phyloP scores from a whole-genome alignment of 2,113 vertebrate species.

The Dryoscopus gambensis region DNA sequence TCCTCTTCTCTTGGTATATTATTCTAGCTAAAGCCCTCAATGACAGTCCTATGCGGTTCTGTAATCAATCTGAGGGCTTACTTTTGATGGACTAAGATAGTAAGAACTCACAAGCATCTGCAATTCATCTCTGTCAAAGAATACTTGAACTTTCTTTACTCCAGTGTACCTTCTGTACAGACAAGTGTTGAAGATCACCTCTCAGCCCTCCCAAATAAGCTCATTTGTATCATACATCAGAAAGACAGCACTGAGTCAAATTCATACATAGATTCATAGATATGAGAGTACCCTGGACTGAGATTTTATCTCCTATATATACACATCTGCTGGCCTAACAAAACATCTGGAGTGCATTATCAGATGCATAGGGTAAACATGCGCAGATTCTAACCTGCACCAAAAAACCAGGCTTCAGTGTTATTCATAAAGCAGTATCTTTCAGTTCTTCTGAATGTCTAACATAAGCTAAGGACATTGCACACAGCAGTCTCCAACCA shows the following conservation, averaged over 20 bases:
- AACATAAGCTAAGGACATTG: neutral
- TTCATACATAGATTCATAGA: neutral
- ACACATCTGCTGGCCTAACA: neutral
- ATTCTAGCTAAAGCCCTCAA: neutral
- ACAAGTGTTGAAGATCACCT: neutral
- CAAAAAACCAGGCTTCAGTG: neutral
- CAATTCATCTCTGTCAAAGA: neutral
- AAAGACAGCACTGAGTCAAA: neutral
- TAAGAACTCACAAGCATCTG: neutral
- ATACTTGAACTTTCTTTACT: conserved; percentile 13
- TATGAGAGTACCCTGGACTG: neutral
- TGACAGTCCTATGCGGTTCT: neutral
- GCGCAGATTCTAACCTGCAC: neutral
- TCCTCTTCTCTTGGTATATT: neutral
- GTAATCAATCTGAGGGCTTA: neutral
- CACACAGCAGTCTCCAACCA: neutral
- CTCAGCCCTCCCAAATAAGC: neutral
- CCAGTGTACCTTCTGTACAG: neutral
- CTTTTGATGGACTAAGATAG: conserved; percentile 5
- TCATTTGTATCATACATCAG: neutral
- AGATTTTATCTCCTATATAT: neutral
- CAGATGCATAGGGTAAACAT: neutral
- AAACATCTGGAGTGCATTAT: neutral
- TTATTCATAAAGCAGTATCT: neutral
- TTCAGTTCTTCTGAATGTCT: neutral